Evolutionary conservation across 2,888 invertebrate species (phyloP).

Genomic region (Phortica okadai): DNA sequence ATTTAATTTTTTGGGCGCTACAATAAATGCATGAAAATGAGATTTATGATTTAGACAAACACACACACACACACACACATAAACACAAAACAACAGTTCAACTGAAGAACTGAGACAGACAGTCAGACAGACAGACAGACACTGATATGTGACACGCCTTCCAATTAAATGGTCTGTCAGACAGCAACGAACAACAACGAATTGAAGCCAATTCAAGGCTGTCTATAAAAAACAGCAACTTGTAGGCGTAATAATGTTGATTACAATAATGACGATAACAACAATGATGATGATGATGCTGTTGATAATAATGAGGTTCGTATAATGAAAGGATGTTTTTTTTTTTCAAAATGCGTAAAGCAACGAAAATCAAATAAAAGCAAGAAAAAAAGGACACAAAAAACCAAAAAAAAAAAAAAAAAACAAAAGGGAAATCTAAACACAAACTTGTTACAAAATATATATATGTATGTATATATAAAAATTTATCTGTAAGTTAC

Average conservation of each 20-base stretch:
- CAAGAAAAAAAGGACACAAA: background rate
- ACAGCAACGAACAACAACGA: background rate
- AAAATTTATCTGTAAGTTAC: slow-evolving; percentile 23
- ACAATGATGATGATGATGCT: background rate
- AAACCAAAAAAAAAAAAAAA: background rate
- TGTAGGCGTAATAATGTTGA: background rate
- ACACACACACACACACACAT: background rate
- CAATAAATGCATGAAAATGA: slow-evolving; percentile 19
- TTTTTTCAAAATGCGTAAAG: background rate
- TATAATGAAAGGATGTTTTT: background rate
- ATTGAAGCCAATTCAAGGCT: background rate
- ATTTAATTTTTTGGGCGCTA: slow-evolving; percentile 16
- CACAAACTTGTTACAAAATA: background rate
- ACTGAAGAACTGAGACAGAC: background rate
- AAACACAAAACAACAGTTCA: background rate
- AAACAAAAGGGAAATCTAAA: background rate
- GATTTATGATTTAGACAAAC: slow-evolving; percentile 14
- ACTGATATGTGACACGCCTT: background rate
- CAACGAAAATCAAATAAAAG: background rate
- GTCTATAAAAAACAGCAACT: background rate
- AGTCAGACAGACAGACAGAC: background rate
- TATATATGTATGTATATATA: background rate
- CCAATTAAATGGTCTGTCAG: slow-evolving; percentile 14
- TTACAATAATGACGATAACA: background rate
- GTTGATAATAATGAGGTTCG: background rate